Evolutionary conservation across 2,888 invertebrate genomes (phyloP).

Genomic region (Heliconius cydno): DNA sequence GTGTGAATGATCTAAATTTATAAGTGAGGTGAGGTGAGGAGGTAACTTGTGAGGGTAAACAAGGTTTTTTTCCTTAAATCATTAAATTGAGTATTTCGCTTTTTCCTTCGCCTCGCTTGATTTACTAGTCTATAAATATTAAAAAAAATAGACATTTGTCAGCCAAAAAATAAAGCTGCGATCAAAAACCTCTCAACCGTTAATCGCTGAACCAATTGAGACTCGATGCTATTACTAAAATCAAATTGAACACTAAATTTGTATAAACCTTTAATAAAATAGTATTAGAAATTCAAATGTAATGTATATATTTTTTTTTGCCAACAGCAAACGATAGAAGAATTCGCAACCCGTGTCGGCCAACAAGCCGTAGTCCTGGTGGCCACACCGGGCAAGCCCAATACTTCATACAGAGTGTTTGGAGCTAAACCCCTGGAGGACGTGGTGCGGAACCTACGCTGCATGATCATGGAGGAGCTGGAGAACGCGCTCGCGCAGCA

Average conservation of each 20-base stretch:
- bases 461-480: conserved; percentile 96
- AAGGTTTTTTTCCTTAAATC: neutral
- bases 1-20: too few species aligned
- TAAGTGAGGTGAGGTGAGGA: too few species aligned
- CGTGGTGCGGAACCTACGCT: conserved; percentile 95
- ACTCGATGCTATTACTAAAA: too few species aligned
- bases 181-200: too few species aligned
- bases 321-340: conserved; percentile 95
- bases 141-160: neutral
- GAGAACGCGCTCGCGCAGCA: conserved; percentile 97
- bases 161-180: too few species aligned
- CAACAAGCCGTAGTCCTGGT: conserved; percentile 98
- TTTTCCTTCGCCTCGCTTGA: neutral
- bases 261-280: too few species aligned
- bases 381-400: conserved; percentile 97
- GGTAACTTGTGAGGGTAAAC: too few species aligned
- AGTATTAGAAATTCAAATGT: too few species aligned
- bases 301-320: neutral
- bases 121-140: neutral
- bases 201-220: too few species aligned
- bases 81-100: neutral
- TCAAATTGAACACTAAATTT: too few species aligned
- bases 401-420: conserved; percentile 97
- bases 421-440: conserved; percentile 98
- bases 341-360: conserved; percentile 97